Conservation (phyloP, 2,888 invertebrate genomes). For the Stenotaenia linearis region DNA sequence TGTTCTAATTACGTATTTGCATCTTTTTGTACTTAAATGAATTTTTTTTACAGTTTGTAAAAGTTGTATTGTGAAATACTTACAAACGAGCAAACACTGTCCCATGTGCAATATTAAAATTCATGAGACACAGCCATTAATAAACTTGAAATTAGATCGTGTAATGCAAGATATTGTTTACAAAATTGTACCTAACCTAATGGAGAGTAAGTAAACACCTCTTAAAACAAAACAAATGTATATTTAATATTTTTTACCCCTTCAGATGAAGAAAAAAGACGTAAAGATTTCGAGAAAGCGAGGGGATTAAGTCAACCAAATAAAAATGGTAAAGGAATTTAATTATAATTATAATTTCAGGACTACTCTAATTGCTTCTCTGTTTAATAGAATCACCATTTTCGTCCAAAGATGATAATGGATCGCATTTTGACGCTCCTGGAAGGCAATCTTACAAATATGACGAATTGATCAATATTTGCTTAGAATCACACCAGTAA, state of each 20-base stretch:
- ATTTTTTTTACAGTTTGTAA: constrained; percentile 72
- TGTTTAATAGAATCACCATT: neutral
- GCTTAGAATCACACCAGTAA: constrained; percentile 31
- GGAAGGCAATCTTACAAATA: constrained; percentile 31
- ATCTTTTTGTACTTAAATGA: no score
- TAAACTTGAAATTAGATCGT: constrained; percentile 95
- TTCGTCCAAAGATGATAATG: neutral
- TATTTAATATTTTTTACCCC: neutral
- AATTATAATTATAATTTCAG: no score
- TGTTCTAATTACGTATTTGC: no score
- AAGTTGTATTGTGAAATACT: constrained; percentile 92
- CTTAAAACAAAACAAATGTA: neutral
- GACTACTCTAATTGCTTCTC: no score
- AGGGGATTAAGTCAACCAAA: constrained; percentile 74
- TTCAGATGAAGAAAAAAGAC: constrained; percentile 80
- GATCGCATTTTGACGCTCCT: neutral
- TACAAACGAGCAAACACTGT: constrained; percentile 96
- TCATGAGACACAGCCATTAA: constrained; percentile 96
- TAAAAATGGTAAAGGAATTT: constrained; percentile 12
- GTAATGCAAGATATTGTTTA: constrained; percentile 99
- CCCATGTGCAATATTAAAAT: constrained; percentile 95
- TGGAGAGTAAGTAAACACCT: constrained; percentile 70
- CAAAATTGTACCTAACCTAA: constrained; percentile 93
- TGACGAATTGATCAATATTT: constrained; percentile 30
- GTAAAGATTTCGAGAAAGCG: constrained; percentile 84